Evolutionary conservation across 37 sponge, comb jelly and placozoan species (phyloP).

Genomic region (Eunapius fragilis): DNA sequence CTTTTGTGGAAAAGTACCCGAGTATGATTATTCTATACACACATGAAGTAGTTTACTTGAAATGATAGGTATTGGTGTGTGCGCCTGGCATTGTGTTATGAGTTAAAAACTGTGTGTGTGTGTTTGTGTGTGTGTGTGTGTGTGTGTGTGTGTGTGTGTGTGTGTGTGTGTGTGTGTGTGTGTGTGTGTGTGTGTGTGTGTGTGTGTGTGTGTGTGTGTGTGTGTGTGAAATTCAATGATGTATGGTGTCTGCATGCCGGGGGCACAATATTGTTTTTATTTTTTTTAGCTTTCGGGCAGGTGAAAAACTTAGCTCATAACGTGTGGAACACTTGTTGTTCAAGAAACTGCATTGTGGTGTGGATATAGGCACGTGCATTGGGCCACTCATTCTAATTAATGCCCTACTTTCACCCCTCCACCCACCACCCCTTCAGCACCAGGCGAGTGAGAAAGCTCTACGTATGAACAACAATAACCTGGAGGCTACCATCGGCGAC

Average conservation of each 20-base stretch:
- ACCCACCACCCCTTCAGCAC: too few species aligned
- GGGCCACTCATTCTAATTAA: neutral
- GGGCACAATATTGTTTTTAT: too few species aligned
- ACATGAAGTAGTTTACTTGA: too few species aligned
- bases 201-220: slow-evolving; percentile 16
- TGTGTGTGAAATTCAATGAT: neutral
- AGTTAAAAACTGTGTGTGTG: neutral
- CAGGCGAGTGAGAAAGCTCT: slow-evolving; percentile 36
- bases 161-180: slow-evolving; percentile 12
- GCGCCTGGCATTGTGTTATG: too few species aligned
- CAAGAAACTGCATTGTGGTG: too few species aligned
- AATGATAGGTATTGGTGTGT: neutral
- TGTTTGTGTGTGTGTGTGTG: slow-evolving; percentile 2
- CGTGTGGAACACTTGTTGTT: too few species aligned
- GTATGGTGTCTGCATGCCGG: too few species aligned
- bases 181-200: slow-evolving; percentile 17
- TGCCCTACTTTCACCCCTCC: neutral
- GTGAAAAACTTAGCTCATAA: too few species aligned
- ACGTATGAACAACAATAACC: slow-evolving; percentile 36
- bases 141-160: slow-evolving; percentile 25
- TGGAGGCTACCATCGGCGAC: slow-evolving; percentile 54
- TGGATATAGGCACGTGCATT: too few species aligned
- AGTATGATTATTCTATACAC: too few species aligned
- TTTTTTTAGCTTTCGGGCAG: too few species aligned
- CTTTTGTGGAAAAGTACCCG: too few species aligned